Percentiles rank a stretch among this genome's conserved stretches.
Evolutionary conservation across 1,140 invertebrate species (phyloP).

Genomic region (Bombus waltoni): DNA sequence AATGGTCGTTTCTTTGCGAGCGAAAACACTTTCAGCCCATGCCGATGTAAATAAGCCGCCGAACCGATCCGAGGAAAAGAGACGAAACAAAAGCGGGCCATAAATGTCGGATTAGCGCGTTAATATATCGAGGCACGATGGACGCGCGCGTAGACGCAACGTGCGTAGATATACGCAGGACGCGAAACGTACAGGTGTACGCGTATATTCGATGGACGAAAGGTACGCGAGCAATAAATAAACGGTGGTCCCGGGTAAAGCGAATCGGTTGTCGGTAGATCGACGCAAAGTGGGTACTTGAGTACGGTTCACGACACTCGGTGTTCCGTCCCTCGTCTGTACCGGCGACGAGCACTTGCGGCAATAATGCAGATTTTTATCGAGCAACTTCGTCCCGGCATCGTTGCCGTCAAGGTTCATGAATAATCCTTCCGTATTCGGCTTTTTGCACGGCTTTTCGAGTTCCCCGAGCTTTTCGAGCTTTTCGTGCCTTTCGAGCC

Average conservation of each 20-base stretch:
- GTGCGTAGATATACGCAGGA: too few species aligned
- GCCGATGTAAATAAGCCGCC: background rate
- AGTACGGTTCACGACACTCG: constrained; percentile 50
- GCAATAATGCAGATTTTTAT: constrained; percentile 63
- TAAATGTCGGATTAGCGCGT: background rate
- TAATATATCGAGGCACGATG: background rate
- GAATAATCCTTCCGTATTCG: constrained; percentile 44
- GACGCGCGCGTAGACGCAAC: too few species aligned
- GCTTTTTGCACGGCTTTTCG: background rate
- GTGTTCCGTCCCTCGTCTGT: background rate
- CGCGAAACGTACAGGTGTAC: too few species aligned
- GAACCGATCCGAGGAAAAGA: background rate
- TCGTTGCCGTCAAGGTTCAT: background rate
- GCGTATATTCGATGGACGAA: background rate
- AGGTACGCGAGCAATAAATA: constrained; percentile 10
- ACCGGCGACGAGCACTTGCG: constrained; percentile 38
- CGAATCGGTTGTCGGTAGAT: constrained; percentile 46
- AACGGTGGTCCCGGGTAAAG: constrained; percentile 29
- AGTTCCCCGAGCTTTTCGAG: too few species aligned
- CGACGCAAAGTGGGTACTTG: constrained; percentile 41
- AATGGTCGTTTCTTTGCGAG: background rate
- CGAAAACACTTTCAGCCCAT: background rate
- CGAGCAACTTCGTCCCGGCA: constrained; percentile 22
- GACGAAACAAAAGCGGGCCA: background rate
- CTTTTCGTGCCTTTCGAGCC: too few species aligned